phyloP scores from a whole-genome alignment of 1,140 invertebrate species.

The Tenebrio molitor region DNA sequence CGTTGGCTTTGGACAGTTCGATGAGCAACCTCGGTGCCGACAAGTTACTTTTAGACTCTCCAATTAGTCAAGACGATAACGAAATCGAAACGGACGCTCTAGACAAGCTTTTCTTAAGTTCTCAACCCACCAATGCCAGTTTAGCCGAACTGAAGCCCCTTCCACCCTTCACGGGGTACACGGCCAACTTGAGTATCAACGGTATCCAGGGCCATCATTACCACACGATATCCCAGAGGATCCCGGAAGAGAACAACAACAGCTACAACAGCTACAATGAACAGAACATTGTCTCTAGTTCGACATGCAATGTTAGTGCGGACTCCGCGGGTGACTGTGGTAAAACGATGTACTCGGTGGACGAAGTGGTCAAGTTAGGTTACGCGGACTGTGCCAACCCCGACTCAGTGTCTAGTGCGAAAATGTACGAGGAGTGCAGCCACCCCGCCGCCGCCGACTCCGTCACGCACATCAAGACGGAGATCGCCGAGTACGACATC shows the following conservation, averaged over 20 bases:
- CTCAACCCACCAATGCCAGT: constrained; percentile 70
- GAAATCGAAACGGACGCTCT: constrained; percentile 70
- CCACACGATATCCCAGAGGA: constrained; percentile 82
- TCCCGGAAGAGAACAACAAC: constrained; percentile 76
- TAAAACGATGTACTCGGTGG: constrained; percentile 72
- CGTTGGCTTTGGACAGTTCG: constrained; percentile 60
- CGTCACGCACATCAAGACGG: constrained; percentile 67
- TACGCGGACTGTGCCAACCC: constrained; percentile 66
- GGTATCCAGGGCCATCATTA: constrained; percentile 89
- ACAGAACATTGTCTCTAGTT: constrained; percentile 77
- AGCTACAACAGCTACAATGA: constrained; percentile 70
- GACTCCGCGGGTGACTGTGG: constrained; percentile 70
- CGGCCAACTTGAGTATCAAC: constrained; percentile 85
- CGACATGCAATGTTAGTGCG: constrained; percentile 69
- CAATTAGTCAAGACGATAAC: constrained; percentile 66
- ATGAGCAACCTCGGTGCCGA: constrained; percentile 66
- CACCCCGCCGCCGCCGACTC: constrained; percentile 67
- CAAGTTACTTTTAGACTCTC: constrained; percentile 66
- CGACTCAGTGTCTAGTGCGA: constrained; percentile 67
- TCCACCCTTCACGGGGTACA: constrained; percentile 88
- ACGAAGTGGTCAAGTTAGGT: constrained; percentile 65
- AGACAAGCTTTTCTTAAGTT: constrained; percentile 75
- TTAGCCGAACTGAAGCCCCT: constrained; percentile 89
- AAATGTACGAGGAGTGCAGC: constrained; percentile 67
- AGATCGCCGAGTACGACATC: constrained; percentile 78